phyloP scores from a whole-genome alignment of 2,797 vertebrate genomes.

The Gambusia yucatana region DNA sequence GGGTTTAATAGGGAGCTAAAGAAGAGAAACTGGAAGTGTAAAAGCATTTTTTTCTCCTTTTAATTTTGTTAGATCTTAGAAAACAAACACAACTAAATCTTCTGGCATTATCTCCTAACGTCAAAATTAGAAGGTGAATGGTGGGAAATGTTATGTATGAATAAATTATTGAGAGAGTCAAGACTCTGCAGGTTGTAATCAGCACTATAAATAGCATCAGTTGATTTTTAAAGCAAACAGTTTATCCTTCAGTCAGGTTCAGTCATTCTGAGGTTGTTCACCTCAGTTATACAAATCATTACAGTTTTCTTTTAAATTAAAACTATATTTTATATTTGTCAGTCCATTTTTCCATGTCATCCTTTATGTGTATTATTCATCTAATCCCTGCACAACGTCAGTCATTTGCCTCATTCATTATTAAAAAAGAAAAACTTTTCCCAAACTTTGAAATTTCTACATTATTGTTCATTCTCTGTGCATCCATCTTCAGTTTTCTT shows the following conservation, averaged over 20 bases:
- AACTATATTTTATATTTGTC: not conserved
- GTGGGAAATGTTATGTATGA: not conserved
- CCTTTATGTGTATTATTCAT: not conserved
- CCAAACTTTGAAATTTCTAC: not conserved
- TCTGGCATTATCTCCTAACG: not conserved
- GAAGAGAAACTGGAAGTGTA: not conserved
- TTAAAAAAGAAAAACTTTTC: not conserved
- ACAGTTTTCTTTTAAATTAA: not conserved
- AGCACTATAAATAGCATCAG: not conserved
- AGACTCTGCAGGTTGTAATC: constrained; percentile 15
- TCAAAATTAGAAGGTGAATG: not conserved
- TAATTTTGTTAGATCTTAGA: not conserved
- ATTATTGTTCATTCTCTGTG: not conserved
- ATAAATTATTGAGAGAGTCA: constrained; percentile 3
- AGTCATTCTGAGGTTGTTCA: not conserved
- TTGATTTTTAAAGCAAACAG: constrained; percentile 2
- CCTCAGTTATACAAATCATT: not conserved
- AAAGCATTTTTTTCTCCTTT: not conserved
- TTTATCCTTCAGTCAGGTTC: not conserved
- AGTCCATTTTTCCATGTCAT: not conserved
- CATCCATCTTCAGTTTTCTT: not conserved
- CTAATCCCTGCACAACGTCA: not conserved
- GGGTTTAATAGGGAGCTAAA: not conserved
- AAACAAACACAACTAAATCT: not conserved
- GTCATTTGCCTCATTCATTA: not conserved